phyloP scores from a whole-genome alignment of 2,797 vertebrate species.

The Linurgus olivaceus region DNA sequence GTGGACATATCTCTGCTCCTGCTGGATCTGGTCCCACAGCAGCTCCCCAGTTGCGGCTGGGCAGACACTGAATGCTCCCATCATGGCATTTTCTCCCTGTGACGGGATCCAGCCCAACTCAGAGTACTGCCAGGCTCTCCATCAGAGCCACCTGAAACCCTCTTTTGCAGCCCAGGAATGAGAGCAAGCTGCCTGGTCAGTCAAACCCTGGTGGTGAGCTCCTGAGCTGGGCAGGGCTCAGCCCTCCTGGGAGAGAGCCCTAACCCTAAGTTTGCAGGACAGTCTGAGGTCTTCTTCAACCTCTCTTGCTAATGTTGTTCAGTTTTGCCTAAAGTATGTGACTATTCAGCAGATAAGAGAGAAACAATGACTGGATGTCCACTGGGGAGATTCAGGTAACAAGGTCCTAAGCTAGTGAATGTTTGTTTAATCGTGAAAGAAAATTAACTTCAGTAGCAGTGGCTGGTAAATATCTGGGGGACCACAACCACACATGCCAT shows the following conservation, averaged over 20 bases:
- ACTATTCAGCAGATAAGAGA: not conserved
- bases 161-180: not conserved
- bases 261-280: not conserved
- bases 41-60: not conserved
- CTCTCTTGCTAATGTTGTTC: not conserved
- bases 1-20: not conserved
- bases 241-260: not conserved
- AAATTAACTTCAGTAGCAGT: not conserved
- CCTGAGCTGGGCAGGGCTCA: not conserved
- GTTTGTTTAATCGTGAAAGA: not conserved
- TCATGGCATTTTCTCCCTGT: not conserved
- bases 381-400: not conserved
- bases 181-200: not conserved
- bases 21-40: not conserved
- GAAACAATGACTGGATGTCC: not conserved
- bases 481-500: not conserved
- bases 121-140: not conserved
- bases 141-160: not conserved
- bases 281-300: not conserved
- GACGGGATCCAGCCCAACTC: not conserved
- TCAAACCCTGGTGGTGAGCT: not conserved
- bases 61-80: not conserved
- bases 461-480: not conserved
- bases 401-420: not conserved
- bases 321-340: not conserved